Evolutionary conservation across 2,888 invertebrate genomes (phyloP).

Genomic region (Heliothis peltigera): DNA sequence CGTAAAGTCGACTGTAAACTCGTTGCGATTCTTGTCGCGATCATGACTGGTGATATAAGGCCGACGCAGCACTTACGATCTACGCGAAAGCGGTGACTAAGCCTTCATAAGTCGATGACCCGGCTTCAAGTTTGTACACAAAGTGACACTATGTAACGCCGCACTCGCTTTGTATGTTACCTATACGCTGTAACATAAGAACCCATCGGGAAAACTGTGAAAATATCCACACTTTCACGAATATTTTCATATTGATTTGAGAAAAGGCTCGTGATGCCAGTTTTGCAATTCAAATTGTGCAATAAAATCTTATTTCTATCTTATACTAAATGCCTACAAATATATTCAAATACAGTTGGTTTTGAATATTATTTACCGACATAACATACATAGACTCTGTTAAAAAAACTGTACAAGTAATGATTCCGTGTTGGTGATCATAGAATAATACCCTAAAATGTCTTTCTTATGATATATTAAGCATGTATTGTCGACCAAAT

Average conservation of each 20-base stretch:
- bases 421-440: slow-evolving; percentile 19
- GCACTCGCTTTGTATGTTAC: slow-evolving; percentile 14
- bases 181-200: slow-evolving; percentile 14
- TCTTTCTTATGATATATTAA: slow-evolving; percentile 14
- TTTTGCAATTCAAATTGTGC: background rate
- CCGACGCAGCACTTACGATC: slow-evolving; percentile 52
- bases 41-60: slow-evolving; percentile 58
- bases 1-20: slow-evolving; percentile 29
- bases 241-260: background rate
- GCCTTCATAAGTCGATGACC: slow-evolving; percentile 71
- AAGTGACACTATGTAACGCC: slow-evolving; percentile 51
- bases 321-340: background rate
- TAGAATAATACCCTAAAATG: slow-evolving; percentile 22
- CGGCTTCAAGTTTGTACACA: slow-evolving; percentile 59
- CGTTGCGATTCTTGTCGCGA: slow-evolving; percentile 64
- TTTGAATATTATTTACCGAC: background rate
- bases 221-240: slow-evolving; percentile 22
- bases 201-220: slow-evolving; percentile 9
- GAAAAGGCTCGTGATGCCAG: background rate
- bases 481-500: slow-evolving; percentile 5
- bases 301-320: background rate
- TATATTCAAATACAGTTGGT: background rate
- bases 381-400: background rate
- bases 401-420: slow-evolving; percentile 16
- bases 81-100: slow-evolving; percentile 72